Percentiles rank a stretch among this genome's conserved stretches.
These are phyloP conservation scores for Bimastos eiseni DNA, from an alignment of 2,888 invertebrate species.

Conservation along the genomic window DNA sequence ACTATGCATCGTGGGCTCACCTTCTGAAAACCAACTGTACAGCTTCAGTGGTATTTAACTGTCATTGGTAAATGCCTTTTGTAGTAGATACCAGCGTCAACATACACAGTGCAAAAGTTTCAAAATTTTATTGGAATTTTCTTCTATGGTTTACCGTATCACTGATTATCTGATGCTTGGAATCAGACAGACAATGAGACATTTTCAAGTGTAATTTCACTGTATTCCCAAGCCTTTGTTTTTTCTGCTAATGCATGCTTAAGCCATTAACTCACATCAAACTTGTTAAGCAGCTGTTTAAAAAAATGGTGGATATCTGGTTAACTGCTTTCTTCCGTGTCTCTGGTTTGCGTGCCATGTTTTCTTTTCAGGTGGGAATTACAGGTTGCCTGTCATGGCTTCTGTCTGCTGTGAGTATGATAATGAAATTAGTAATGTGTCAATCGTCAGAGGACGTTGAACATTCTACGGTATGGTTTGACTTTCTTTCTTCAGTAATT, in stretches of 20 bases:
- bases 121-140: too few species aligned
- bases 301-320: neutral
- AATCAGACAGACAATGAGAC: too few species aligned
- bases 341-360: neutral
- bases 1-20: too few species aligned
- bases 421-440: neutral
- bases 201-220: neutral
- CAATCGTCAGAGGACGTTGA: neutral
- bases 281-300: neutral
- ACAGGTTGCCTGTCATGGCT: neutral
- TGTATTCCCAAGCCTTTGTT: neutral
- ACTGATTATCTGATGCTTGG: too few species aligned
- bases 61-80: too few species aligned
- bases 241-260: neutral
- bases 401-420: neutral
- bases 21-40: too few species aligned
- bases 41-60: too few species aligned
- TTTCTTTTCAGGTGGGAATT: neutral
- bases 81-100: too few species aligned
- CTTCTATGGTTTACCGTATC: too few species aligned
- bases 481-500: neutral
- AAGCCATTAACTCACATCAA: neutral
- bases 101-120: too few species aligned
- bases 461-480: neutral
- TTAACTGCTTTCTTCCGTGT: neutral